Base-by-base conservation (phyloP, 2,797 vertebrate genomes). In the Falco naumanni region DNA sequence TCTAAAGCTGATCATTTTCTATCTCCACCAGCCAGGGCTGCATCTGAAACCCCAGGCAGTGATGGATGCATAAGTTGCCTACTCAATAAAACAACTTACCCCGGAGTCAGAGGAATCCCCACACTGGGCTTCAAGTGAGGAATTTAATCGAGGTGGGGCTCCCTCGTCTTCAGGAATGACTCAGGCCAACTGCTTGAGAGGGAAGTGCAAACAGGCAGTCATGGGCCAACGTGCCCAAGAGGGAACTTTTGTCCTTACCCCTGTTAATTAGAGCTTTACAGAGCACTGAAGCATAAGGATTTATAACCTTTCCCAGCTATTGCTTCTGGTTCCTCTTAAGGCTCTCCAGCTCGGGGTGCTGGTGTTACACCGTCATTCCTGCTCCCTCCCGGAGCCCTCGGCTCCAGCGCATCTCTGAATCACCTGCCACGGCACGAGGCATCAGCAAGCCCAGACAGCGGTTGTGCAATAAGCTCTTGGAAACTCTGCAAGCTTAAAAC, bases 401-500 rank as follows among this genome's bases (percentile, higher is more conserved):
- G 6, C 80, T 64, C 68, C 71, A 31, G 70, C 48, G 31, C 47
- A 1, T 63, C 93, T 74, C 88, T 10, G 63, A 8, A 28, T 77
- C 92, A 93, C 90, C 72, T 92, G 86, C 86, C 43, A 4, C 0
- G 3, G 85, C 88, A 86, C 53, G 13, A 61, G 72, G 72, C 85
- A 75, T 33, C 74, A 45, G 51, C 34, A 61, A 82, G 56, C 50
- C 84, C 75, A 29, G 82, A 5, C 4, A 0, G 43, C 2, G 0
- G 9, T n/a, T 94, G 72, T 88, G 87, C 90, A 78, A 51, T 3
- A 37, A 89, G 51, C 70, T 87, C 53, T 43, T 87, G 88, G 86
- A 93, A 92, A 71, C 25, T n/a, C 90, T 79, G 88, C 66, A 76
- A 90, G 88, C 56, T 89, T 89, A 84, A 94, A 88, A 72, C 76